phyloP scores from a whole-genome alignment of 2,797 vertebrate species.

The Enteromius unitaeniatus region DNA sequence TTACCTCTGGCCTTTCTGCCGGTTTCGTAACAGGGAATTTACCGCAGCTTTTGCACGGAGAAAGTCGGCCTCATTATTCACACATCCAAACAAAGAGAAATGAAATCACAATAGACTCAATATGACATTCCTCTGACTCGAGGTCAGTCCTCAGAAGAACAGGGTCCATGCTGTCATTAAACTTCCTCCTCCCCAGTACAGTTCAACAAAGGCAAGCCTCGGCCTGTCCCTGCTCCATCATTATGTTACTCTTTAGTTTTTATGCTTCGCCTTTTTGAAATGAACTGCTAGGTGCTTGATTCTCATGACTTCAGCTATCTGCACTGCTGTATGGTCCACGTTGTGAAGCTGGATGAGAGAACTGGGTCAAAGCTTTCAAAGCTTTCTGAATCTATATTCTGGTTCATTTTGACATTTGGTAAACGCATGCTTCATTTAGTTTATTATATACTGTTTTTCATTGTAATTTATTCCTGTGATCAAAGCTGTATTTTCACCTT shows the following conservation, averaged over 20 bases:
- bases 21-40: constrained; percentile 24
- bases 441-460: not conserved
- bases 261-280: constrained; percentile 7
- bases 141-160: constrained; percentile 20
- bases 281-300: constrained; percentile 4
- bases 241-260: constrained; percentile 13
- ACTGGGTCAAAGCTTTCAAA: constrained; percentile 20
- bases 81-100: constrained; percentile 21
- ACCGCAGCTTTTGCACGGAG: not conserved
- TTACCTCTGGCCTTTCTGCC: constrained; percentile 19
- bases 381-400: not conserved
- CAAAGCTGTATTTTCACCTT: not conserved
- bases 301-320: constrained; percentile 8
- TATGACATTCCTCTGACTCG: constrained; percentile 29
- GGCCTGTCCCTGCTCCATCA: constrained; percentile 41
- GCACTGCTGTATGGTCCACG: not conserved
- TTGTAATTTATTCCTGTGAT: not conserved
- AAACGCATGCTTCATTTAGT: not conserved
- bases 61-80: constrained; percentile 21
- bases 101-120: constrained; percentile 16
- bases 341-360: constrained; percentile 2
- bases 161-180: constrained; percentile 29
- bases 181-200: constrained; percentile 31
- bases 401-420: not conserved
- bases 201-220: constrained; percentile 39